Base-by-base conservation (phyloP, 1,140 invertebrate species). In the Acromyrmex echinatior region DNA sequence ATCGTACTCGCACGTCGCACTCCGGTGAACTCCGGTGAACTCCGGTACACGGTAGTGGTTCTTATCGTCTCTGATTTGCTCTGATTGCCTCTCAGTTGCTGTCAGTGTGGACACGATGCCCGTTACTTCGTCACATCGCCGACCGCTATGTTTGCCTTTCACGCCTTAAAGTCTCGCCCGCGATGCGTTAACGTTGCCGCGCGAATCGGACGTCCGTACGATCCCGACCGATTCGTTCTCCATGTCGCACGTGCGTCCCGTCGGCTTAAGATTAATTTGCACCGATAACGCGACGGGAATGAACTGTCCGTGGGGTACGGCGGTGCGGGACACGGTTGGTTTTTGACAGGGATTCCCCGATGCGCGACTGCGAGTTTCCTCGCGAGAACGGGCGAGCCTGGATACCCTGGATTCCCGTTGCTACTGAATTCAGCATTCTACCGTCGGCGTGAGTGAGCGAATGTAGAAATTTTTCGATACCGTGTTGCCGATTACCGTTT, bases 241-340 rank as follows among this genome's bases (percentile, higher is more conserved):
- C 56, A 84, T 84, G 70, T 74, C 70, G 58, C 70, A 74, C 56
- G 39, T 84, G 70, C 58, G 9, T 49, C 70, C 35, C n/a, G n/a
- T 76, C 56, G 25, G 28, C 28, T 35, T 16, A 5, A 74, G 73
- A 63, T 84, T 76, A 39, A 84, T 76, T 28, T 5, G 14, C n/a
- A 62, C 25, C 39, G 80, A 31, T 62, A 62, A 63, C n/a, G 39
- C 45, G n/a, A 45, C 58, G 18, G 73, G 56, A 39, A 84, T 63
- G 39, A 51, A 25, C 14, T 31, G 16, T n/a, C 21, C 49, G 16
- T 18, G 56, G 39, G 73, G 14, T 35, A 63, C 56, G 6, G 14
- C 39, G 14, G 31, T 21, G 56, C 35, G 6, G 6, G 49, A 63
- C 25, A 35, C 39, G 7, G 49, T 39, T 18, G 25, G 9, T 74